These are phyloP conservation scores for Drosophila colorata DNA, from an alignment of 2,888 invertebrate genomes.

Conservation along the genomic window DNA sequence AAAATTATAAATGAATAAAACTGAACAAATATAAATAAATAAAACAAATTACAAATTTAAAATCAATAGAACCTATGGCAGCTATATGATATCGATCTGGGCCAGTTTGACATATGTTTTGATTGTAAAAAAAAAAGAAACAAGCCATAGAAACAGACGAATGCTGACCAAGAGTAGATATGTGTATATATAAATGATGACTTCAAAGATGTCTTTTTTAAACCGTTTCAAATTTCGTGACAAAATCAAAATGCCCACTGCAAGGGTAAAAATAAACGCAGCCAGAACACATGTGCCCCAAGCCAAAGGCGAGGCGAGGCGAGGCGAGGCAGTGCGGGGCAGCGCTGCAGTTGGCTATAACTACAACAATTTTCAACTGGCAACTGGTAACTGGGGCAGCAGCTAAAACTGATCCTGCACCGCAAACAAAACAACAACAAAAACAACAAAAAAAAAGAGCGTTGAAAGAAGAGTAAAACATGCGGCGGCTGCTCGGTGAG, in stretches of 20 bases:
- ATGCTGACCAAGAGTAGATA: background rate
- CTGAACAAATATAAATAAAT: no score
- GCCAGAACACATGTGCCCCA: conserved; percentile 25
- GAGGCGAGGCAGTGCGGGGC: background rate
- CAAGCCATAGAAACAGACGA: background rate
- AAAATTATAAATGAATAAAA: no score
- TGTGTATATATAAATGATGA: background rate
- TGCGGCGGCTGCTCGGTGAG: conserved; percentile 47
- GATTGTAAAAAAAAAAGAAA: no score
- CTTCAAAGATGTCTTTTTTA: no score
- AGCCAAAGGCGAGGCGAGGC: background rate
- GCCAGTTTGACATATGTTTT: no score
- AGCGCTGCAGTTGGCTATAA: conserved; percentile 18
- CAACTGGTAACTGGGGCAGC: conserved; percentile 43
- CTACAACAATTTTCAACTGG: conserved; percentile 5
- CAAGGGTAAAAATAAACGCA: background rate
- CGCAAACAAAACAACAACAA: conserved; percentile 1
- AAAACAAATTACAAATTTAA: no score
- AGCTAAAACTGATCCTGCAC: conserved; percentile 35
- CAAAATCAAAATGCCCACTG: background rate
- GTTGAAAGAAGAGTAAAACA: conserved; percentile 2
- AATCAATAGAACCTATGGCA: no score
- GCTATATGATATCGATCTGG: no score
- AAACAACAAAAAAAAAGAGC: background rate
- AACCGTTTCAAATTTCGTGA: background rate